These are phyloP conservation scores for Drosophila incognita DNA, from an alignment of 2,888 invertebrate genomes.

Conservation along the genomic window DNA sequence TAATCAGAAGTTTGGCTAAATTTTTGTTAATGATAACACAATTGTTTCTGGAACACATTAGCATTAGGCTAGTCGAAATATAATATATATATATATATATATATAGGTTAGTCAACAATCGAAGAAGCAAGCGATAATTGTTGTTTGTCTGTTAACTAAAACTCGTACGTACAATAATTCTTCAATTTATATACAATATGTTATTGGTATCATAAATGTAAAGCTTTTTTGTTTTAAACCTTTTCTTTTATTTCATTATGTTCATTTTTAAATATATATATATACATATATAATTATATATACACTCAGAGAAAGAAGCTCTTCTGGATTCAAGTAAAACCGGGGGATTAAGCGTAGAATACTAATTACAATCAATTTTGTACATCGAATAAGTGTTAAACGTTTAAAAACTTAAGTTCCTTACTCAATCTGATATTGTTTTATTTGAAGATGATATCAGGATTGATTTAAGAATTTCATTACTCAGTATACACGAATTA, in stretches of 20 bases:
- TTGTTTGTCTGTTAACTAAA: slow-evolving; percentile 22
- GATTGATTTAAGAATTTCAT: neutral
- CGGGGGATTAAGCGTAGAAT: neutral
- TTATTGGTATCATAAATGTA: slow-evolving; percentile 45
- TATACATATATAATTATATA: slow-evolving; percentile 22
- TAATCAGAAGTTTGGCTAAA: slow-evolving; percentile 72
- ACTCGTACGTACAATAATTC: slow-evolving; percentile 12
- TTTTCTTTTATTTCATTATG: slow-evolving; percentile 30
- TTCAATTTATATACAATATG: slow-evolving; percentile 44
- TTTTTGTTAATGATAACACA: slow-evolving; percentile 61
- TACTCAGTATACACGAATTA: neutral
- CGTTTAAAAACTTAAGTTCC: neutral
- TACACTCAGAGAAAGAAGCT: slow-evolving; percentile 1
- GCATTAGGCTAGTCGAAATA: slow-evolving; percentile 56
- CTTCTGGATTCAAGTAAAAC: no score
- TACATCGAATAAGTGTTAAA: neutral
- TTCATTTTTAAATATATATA: slow-evolving; percentile 5
- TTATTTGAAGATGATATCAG: neutral
- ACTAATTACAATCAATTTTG: neutral
- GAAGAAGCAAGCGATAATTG: slow-evolving; percentile 24
- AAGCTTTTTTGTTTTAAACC: slow-evolving; percentile 69
- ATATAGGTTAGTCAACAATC: slow-evolving; percentile 35
- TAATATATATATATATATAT: slow-evolving; percentile 3
- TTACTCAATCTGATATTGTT: neutral
- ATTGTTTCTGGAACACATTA: slow-evolving; percentile 73